Conservation (phyloP, 2,797 vertebrate genomes). For the Pseudochaenichthys georgianus region DNA sequence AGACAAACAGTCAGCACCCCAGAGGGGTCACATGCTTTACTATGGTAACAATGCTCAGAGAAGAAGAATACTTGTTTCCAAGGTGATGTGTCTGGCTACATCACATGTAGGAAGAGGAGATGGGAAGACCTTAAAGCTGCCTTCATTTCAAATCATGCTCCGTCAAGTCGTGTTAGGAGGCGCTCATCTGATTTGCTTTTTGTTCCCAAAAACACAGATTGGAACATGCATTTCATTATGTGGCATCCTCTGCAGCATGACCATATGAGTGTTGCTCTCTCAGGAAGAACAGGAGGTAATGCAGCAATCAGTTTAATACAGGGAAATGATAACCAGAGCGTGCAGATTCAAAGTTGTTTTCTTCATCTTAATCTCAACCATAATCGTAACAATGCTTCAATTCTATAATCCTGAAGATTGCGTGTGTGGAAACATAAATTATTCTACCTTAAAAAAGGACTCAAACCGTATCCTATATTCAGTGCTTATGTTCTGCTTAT, state of each 20-base stretch:
- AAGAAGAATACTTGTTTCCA: slow-evolving; percentile 69
- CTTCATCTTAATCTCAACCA: slow-evolving; percentile 23
- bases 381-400: slow-evolving; percentile 6
- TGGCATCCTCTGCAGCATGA: slow-evolving; percentile 11
- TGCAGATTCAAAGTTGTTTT: slow-evolving; percentile 11
- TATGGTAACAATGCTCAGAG: slow-evolving; percentile 67
- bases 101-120: slow-evolving; percentile 41
- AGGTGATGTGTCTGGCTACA: slow-evolving; percentile 60
- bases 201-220: slow-evolving; percentile 27
- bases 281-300: slow-evolving; percentile 12
- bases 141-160: slow-evolving; percentile 22
- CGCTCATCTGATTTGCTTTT: slow-evolving; percentile 23
- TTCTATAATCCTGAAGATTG: slow-evolving; percentile 44
- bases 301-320: background rate
- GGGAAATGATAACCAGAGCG: slow-evolving; percentile 17
- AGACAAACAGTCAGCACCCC: slow-evolving; percentile 29
- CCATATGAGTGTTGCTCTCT: slow-evolving; percentile 20
- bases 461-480: background rate
- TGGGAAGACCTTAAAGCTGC: slow-evolving; percentile 17
- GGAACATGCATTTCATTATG: slow-evolving; percentile 41
- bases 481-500: slow-evolving; percentile 4
- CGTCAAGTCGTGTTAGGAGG: slow-evolving; percentile 17
- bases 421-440: slow-evolving; percentile 12
- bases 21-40: slow-evolving; percentile 64
- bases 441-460: slow-evolving; percentile 1